Percentiles rank a stretch among this genome's conserved stretches.
These are phyloP conservation scores for Orientallactaga bullata DNA, from an alignment of 2,113 vertebrate species.

Conservation along the genomic window DNA sequence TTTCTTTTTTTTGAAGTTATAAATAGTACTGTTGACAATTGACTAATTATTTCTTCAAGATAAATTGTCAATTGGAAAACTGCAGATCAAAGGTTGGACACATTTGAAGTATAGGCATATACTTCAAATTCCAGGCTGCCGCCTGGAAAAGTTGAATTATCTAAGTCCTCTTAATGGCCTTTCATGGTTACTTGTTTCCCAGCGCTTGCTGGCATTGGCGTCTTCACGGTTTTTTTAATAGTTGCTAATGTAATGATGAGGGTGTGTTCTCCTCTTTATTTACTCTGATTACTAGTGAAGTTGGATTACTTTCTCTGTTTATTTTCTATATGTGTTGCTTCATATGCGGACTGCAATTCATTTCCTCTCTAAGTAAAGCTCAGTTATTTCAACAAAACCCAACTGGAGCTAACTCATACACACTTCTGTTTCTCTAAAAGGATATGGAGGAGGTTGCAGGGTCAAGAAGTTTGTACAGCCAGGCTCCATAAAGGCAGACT, in stretches of 20 bases:
- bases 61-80: conserved; percentile 2
- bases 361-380: neutral
- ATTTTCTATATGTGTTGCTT: conserved; percentile 18
- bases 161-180: neutral
- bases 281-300: neutral
- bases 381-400: neutral
- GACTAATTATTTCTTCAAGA: neutral
- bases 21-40: neutral
- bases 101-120: neutral
- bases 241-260: neutral
- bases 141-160: neutral
- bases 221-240: conserved; percentile 32
- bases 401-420: neutral
- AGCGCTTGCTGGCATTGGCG: neutral
- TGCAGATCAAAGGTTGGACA: neutral
- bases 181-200: neutral
- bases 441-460: neutral
- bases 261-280: conserved; percentile 16
- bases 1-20: neutral
- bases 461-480: neutral
- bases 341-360: neutral
- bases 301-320: neutral
- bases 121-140: neutral
- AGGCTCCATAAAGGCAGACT: neutral
- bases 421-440: neutral